A percentile compares a stretch with the other conserved stretches of the same genome.
These are phyloP conservation scores for Parnassius smintheus DNA, from an alignment of 2,888 invertebrate genomes.

Conservation along the genomic window DNA sequence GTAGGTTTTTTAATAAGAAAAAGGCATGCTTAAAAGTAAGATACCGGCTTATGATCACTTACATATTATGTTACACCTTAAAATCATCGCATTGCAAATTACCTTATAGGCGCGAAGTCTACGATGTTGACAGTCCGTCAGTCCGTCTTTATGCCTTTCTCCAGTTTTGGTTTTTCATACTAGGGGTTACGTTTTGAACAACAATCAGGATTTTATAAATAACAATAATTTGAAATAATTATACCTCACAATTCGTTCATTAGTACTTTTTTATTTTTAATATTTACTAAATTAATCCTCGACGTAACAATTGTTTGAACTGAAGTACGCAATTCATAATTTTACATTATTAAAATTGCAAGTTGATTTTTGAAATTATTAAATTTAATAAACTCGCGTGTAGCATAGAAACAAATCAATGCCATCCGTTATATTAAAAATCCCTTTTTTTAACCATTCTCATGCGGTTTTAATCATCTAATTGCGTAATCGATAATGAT, in stretches of 20 bases:
- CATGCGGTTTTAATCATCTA: slow-evolving; percentile 19
- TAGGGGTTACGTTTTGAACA: no score
- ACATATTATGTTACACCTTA: slow-evolving; percentile 34
- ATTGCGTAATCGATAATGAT: neutral
- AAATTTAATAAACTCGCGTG: no score
- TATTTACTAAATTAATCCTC: neutral
- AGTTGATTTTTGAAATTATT: no score
- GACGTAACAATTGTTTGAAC: neutral
- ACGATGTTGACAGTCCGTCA: neutral
- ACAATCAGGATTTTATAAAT: no score
- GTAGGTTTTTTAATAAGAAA: slow-evolving; percentile 39
- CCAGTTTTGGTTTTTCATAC: no score
- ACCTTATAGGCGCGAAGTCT: slow-evolving; percentile 1
- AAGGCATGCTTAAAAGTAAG: slow-evolving; percentile 49
- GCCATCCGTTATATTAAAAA: neutral
- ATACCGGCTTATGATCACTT: slow-evolving; percentile 77
- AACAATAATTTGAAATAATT: no score
- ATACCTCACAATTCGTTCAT: no score
- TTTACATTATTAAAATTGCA: neutral
- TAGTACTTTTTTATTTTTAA: no score
- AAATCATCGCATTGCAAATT: neutral
- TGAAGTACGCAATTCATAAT: neutral
- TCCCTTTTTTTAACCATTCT: slow-evolving; percentile 8
- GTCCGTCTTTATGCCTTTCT: no score
- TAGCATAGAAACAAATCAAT: no score